Evolutionary conservation across 2,888 invertebrate species (phyloP).

Genomic region (Trypoxylon attenuatum): DNA sequence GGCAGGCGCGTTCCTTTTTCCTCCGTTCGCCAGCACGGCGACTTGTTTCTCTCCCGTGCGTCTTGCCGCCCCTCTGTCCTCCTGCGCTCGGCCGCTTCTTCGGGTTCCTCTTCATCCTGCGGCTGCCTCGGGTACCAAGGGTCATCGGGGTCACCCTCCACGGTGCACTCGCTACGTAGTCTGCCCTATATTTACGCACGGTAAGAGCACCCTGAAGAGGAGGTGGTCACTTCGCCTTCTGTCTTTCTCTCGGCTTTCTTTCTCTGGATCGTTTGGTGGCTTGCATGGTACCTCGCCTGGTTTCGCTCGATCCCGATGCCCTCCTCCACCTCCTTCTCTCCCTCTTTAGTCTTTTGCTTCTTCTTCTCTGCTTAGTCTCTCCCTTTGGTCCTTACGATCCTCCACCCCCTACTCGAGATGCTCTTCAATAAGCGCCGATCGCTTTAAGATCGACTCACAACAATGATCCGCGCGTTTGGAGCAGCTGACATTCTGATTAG

Average conservation of each 20-base stretch:
- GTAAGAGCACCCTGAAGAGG: constrained; percentile 67
- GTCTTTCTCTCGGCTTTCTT: constrained; percentile 8
- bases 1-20: constrained; percentile 42
- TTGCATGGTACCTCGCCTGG: not conserved
- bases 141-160: constrained; percentile 71
- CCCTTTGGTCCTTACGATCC: constrained; percentile 34
- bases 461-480: constrained; percentile 21
- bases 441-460: constrained; percentile 62
- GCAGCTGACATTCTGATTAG: not conserved
- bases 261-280: too few relatives aligned
- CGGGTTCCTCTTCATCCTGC: constrained; percentile 47
- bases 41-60: constrained; percentile 45
- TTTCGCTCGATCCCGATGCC: not conserved
- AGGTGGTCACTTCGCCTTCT: constrained; percentile 39
- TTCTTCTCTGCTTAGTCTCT: not conserved
- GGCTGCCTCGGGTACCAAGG: constrained; percentile 63
- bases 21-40: constrained; percentile 45
- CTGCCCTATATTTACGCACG: constrained; percentile 74
- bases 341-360: constrained; percentile 1
- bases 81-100: constrained; percentile 14
- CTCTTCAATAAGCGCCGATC: constrained; percentile 64
- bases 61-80: constrained; percentile 33
- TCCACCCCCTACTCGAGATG: constrained; percentile 45
- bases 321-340: not conserved
- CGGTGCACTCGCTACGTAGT: constrained; percentile 69